These are phyloP conservation scores for Sinotaia quadrata DNA, from an alignment of 2,888 invertebrate species.

Conservation along the genomic window DNA sequence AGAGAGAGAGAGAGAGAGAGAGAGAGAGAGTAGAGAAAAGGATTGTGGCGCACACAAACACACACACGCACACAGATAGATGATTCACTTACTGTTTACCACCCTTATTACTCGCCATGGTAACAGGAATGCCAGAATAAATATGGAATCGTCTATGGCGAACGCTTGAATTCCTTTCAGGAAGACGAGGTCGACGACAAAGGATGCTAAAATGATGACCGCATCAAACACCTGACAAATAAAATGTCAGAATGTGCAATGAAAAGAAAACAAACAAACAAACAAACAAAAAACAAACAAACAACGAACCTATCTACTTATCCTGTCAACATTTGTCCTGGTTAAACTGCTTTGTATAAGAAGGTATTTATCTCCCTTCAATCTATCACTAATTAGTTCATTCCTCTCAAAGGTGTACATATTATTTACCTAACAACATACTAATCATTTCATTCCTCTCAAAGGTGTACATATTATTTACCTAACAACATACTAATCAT, in stretches of 20 bases:
- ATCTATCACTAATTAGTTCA: too few species aligned
- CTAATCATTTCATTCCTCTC: too few species aligned
- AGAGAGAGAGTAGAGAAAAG: neutral
- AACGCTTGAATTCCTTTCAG: conserved; percentile 51
- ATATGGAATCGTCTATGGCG: conserved; percentile 53
- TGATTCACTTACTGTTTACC: conserved; percentile 52
- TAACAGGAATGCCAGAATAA: conserved; percentile 53
- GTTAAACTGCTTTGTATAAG: too few species aligned
- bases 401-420: too few species aligned
- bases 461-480: too few species aligned
- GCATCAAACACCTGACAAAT: conserved; percentile 64
- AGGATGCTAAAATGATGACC: conserved; percentile 56
- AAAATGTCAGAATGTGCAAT: neutral
- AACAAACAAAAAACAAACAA: neutral
- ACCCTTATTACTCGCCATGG: conserved; percentile 61
- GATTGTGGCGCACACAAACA: neutral
- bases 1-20: neutral
- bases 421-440: too few species aligned
- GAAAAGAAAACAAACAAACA: neutral
- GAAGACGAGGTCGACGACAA: conserved; percentile 56
- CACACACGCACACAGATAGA: neutral
- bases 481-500: too few species aligned
- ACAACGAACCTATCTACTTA: too few species aligned
- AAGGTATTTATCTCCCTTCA: too few species aligned
- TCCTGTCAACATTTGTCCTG: too few species aligned